Evolutionary conservation across 2,113 vertebrate genomes (phyloP).

Genomic region (Macquaria ambigua): DNA sequence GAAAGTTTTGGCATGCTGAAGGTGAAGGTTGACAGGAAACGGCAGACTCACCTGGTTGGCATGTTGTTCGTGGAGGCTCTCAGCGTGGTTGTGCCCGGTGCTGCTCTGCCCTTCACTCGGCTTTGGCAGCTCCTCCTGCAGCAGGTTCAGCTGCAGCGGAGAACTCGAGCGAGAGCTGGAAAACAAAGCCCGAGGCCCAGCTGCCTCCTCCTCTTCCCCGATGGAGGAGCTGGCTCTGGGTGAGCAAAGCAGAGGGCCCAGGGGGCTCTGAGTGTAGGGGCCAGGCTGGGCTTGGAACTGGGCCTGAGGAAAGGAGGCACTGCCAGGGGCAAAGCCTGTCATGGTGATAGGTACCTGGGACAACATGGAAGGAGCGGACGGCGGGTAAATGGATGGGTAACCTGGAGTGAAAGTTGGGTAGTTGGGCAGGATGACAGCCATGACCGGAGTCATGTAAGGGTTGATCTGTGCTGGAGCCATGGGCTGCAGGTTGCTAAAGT

Average conservation of each 20-base stretch:
- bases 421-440: slow-evolving; percentile 87
- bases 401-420: slow-evolving; percentile 74
- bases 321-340: slow-evolving; percentile 46
- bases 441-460: slow-evolving; percentile 76
- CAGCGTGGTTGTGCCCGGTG: slow-evolving; percentile 57
- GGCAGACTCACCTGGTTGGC: slow-evolving; percentile 66
- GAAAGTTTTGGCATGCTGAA: not conserved
- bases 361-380: slow-evolving; percentile 40
- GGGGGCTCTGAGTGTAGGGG: slow-evolving; percentile 17
- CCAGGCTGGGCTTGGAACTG: slow-evolving; percentile 54
- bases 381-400: slow-evolving; percentile 76
- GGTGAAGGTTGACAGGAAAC: not conserved
- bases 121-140: slow-evolving; percentile 88
- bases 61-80: slow-evolving; percentile 77
- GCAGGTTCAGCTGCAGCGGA: slow-evolving; percentile 89
- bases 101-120: slow-evolving; percentile 70
- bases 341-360: slow-evolving; percentile 62
- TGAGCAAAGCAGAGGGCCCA: slow-evolving; percentile 54
- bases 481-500: slow-evolving; percentile 62
- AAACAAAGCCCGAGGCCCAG: slow-evolving; percentile 65
- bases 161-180: slow-evolving; percentile 89
- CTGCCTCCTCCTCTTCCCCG: slow-evolving; percentile 68
- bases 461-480: slow-evolving; percentile 71
- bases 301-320: slow-evolving; percentile 61
- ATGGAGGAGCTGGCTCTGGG: slow-evolving; percentile 64